Evolutionary conservation across 2,888 invertebrate species (phyloP), one percentile per base, ranked within the genome.

Genomic region (Yponomeuta malinellus): DNA sequence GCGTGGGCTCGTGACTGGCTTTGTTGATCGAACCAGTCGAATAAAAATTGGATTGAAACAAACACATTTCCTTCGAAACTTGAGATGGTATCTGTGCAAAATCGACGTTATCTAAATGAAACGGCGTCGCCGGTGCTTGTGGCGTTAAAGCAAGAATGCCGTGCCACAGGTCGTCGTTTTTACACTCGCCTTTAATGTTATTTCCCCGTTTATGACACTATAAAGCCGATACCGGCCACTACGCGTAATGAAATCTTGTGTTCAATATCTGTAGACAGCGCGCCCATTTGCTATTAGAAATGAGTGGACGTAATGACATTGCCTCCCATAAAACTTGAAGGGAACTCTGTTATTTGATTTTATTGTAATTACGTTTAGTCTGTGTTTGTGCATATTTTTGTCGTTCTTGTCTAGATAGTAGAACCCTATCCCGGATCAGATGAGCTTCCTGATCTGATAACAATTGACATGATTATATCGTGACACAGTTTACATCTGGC

Each of bases 181-280:
- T 89, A 90, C 81, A 83, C 78, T 81, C 85, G 80, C 80, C 84
- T 65, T 89, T 90, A 90, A 89, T 90, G 90, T 88, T 91, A 90
- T 89, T 90, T 89, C 84, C 83, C 76, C 88, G 85, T 92, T 91
- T 91, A 92, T 90, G 89, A 88, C 87, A 89, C 90, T 83, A 90
- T 92, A 91, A 92, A 91, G 87, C 82, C 88, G 88, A 89, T 88
- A 87, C 87, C 83, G 86, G 85, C 89, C 91, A 90, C 91, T 92
- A 90, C 88, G 87, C 85, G 90, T 92, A 92, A 92, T 92, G 91
- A 92, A 92, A 92, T 90, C 88, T 87, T 86, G 82, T 85, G 87
- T 87, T 90, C 89, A 85, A 90, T 90, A 89, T 84, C 82, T 81
- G 76, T 77, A 81, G 83, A 83, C 83, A 83, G 80, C 79, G 52